phyloP scores from a whole-genome alignment of 2,113 vertebrate genomes.

The Chlorocebus sabaeus region DNA sequence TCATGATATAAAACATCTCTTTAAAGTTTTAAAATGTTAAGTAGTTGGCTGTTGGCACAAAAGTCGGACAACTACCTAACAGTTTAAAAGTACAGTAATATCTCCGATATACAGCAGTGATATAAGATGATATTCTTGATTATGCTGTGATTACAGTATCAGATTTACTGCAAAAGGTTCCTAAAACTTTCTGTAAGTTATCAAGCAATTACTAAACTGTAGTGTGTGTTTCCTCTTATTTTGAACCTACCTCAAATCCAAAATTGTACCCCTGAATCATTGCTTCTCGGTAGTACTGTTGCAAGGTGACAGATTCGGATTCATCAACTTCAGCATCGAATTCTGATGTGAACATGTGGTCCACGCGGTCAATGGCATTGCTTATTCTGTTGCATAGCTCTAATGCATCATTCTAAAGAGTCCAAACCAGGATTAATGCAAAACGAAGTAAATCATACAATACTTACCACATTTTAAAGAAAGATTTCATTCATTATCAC shows the following conservation, averaged over 20 bases:
- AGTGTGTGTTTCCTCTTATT: accelerated
- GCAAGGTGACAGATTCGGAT: slow-evolving; percentile 91
- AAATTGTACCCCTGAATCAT: slow-evolving; percentile 99
- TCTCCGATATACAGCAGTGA: accelerated
- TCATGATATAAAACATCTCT: neutral
- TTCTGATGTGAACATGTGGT: slow-evolving; percentile 95
- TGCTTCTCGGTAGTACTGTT: slow-evolving; percentile 97
- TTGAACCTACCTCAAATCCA: slow-evolving; percentile 94
- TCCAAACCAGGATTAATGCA: slow-evolving; percentile 9
- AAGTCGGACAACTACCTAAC: neutral
- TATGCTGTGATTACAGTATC: neutral
- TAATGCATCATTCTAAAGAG: slow-evolving; percentile 91
- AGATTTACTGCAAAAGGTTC: neutral
- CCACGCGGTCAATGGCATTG: slow-evolving; percentile 93
- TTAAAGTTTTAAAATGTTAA: neutral
- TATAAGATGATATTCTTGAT: neutral
- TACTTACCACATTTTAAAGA: neutral
- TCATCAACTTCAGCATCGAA: slow-evolving; percentile 96
- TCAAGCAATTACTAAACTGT: accelerated
- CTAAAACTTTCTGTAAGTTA: neutral
- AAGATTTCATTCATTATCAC: neutral
- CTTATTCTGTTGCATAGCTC: slow-evolving; percentile 96
- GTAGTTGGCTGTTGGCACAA: neutral
- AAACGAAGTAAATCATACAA: neutral
- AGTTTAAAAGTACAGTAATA: neutral